phyloP scores from a whole-genome alignment of 2,113 vertebrate species.

The Channa argus region DNA sequence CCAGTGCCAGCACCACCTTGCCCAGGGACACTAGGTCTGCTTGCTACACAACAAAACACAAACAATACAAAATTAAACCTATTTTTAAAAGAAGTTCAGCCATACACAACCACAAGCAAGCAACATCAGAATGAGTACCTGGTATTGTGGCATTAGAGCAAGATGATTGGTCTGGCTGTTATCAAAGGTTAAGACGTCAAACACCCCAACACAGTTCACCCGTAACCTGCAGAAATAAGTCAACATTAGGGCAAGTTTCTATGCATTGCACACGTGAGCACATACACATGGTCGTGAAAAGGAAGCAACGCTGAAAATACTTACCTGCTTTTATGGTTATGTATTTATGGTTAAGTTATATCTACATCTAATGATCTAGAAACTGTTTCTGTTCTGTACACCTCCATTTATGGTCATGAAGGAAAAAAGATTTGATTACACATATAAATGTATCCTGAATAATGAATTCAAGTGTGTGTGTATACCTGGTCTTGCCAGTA shows the following conservation, averaged over 20 bases:
- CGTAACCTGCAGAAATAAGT: constrained; percentile 87
- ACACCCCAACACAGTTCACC: constrained; percentile 97
- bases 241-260: not conserved
- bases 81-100: not conserved
- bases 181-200: constrained; percentile 99
- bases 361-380: not conserved
- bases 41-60: constrained; percentile 85
- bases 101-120: not conserved
- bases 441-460: not conserved
- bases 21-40: constrained; percentile 98
- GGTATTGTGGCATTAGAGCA: constrained; percentile 98
- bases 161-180: constrained; percentile 98
- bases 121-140: constrained; percentile 82
- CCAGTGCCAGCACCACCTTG: constrained; percentile 98
- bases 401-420: not conserved
- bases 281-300: constrained; percentile 14
- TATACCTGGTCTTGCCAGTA: constrained; percentile 96
- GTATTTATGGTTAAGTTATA: constrained; percentile 26
- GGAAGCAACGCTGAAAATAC: constrained; percentile 25
- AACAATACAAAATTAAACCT: not conserved
- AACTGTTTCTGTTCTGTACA: not conserved
- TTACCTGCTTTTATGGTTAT: constrained; percentile 38
- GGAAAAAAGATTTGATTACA: not conserved
- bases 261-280: not conserved
- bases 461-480: not conserved